Evolutionary conservation across 2,113 vertebrate genomes (phyloP).

Genomic region (Silurus glanis): DNA sequence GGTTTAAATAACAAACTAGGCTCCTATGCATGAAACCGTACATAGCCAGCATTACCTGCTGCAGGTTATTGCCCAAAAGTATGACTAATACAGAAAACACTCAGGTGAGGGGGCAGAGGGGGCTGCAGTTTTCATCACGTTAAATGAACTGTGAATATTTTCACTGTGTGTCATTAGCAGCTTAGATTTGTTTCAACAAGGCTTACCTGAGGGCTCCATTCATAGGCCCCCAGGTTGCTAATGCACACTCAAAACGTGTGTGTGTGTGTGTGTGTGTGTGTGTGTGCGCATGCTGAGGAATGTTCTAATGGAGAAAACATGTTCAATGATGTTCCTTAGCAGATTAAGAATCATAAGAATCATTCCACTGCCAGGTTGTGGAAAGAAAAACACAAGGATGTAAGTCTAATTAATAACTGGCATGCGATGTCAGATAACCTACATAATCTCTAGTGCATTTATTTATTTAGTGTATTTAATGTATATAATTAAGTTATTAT

Average conservation of each 20-base stretch:
- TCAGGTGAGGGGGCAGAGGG: constrained; percentile 44
- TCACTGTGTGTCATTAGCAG: constrained; percentile 89
- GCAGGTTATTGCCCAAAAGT: constrained; percentile 74
- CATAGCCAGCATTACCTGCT: constrained; percentile 68
- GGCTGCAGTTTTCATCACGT: constrained; percentile 85
- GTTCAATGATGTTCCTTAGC: not conserved
- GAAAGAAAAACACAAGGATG: not conserved
- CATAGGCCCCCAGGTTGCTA: constrained; percentile 80
- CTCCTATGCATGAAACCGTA: constrained; percentile 62
- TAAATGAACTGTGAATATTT: constrained; percentile 95
- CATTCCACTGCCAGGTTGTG: not conserved
- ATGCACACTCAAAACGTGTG: constrained; percentile 64
- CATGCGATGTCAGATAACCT: not conserved
- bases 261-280: not conserved
- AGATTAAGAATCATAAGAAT: constrained; percentile 19
- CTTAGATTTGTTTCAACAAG: constrained; percentile 87
- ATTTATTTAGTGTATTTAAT: too few relatives aligned
- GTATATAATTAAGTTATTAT: not conserved
- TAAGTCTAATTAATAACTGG: not conserved
- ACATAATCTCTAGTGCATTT: not conserved
- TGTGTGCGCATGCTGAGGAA: constrained; percentile 42
- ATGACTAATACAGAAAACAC: constrained; percentile 69
- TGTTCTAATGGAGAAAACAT: constrained; percentile 31
- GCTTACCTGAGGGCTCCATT: constrained; percentile 83
- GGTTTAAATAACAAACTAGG: not conserved